Evolutionary conservation across 2,797 vertebrate species (phyloP).

Genomic region (Acrossocheilus fasciatus): DNA sequence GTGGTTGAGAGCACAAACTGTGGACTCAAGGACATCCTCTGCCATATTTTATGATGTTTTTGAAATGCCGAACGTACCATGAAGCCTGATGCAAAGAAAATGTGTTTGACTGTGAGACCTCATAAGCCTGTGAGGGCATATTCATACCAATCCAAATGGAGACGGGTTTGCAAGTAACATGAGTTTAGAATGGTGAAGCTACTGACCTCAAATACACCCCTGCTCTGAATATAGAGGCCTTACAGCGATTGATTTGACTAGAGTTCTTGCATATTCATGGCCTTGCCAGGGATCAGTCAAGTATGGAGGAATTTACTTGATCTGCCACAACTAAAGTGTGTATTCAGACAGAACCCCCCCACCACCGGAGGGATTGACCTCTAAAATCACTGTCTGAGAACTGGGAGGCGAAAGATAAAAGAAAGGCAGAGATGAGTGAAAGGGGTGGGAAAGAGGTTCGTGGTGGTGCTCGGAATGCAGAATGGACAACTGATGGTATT

Average conservation of each 20-base stretch:
- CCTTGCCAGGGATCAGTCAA: conserved; percentile 70
- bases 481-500: conserved; percentile 69
- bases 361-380: conserved; percentile 74
- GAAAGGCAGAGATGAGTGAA: conserved; percentile 53
- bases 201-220: conserved; percentile 61
- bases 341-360: conserved; percentile 71
- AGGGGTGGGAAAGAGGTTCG: conserved; percentile 54
- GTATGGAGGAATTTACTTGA: conserved; percentile 72
- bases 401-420: conserved; percentile 62
- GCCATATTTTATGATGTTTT: conserved; percentile 51
- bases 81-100: conserved; percentile 47
- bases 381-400: conserved; percentile 68
- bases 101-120: conserved; percentile 27
- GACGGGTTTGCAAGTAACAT: conserved; percentile 37
- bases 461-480: conserved; percentile 57
- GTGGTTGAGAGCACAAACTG: conserved; percentile 34
- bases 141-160: background rate
- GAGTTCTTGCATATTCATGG: conserved; percentile 69
- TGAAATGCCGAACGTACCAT: conserved; percentile 34
- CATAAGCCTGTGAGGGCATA: conserved; percentile 33
- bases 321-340: conserved; percentile 72
- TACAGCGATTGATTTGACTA: conserved; percentile 69
- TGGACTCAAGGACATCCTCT: conserved; percentile 49
- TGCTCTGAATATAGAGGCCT: conserved; percentile 65
- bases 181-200: conserved; percentile 57